phyloP scores from a whole-genome alignment of 1,140 invertebrate genomes.

The Ips typographus region DNA sequence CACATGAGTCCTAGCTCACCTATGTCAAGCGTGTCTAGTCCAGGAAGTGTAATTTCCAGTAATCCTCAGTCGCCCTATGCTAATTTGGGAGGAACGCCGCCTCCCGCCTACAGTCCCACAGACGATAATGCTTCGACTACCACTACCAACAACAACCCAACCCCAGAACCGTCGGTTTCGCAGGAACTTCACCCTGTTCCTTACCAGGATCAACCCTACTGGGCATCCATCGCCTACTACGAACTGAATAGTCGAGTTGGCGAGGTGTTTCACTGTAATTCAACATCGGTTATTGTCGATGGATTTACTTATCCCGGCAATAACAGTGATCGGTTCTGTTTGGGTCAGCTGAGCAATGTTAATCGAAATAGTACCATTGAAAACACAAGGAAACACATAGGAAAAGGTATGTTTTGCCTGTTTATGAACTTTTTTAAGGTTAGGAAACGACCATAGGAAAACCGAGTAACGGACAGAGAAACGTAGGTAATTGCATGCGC shows the following conservation, averaged over 20 bases:
- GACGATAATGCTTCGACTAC: conserved; percentile 65
- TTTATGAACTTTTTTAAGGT: too few species aligned
- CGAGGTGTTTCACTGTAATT: conserved; percentile 91
- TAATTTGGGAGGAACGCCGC: conserved; percentile 83
- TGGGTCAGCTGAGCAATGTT: conserved; percentile 95
- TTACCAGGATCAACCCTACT: conserved; percentile 90
- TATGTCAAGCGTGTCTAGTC: conserved; percentile 66
- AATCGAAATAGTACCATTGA: conserved; percentile 98
- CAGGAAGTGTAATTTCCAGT: conserved; percentile 62
- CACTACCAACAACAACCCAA: conserved; percentile 54
- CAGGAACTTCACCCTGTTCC: conserved; percentile 76
- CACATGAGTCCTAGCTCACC: conserved; percentile 57
- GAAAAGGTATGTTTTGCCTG: conserved; percentile 63
- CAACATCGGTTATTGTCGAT: conserved; percentile 89
- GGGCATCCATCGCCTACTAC: conserved; percentile 96
- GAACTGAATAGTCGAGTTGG: conserved; percentile 95
- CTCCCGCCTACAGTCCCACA: conserved; percentile 88
- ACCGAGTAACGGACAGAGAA: too few species aligned
- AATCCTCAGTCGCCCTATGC: conserved; percentile 69
- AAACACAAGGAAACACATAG: conserved; percentile 94
- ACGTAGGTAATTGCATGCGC: too few species aligned
- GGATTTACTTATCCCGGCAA: conserved; percentile 97
- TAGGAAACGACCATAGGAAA: too few species aligned
- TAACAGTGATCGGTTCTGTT: conserved; percentile 90
- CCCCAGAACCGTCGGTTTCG: conserved; percentile 53